A percentile compares a stretch with the other conserved stretches of the same genome.
phyloP scores from a whole-genome alignment of 2,797 vertebrate species.

The Hypotaenidia okinawae region DNA sequence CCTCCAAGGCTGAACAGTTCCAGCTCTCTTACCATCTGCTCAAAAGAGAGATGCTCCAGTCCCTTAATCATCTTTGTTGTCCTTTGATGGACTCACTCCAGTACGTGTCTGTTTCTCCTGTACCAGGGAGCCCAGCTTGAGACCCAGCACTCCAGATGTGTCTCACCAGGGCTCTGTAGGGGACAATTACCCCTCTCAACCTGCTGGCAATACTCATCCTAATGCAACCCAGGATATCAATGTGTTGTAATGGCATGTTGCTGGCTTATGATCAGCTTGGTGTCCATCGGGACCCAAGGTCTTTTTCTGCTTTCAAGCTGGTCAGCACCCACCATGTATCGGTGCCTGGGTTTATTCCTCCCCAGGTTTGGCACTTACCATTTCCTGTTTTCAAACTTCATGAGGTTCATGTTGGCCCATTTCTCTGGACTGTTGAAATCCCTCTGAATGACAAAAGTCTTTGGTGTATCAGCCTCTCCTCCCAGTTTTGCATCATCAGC shows the following conservation, averaged over 20 bases:
- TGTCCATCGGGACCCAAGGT: background rate
- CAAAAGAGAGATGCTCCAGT: background rate
- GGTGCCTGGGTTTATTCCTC: background rate
- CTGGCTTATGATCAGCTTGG: background rate
- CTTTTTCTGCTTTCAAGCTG: background rate
- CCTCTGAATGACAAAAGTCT: background rate
- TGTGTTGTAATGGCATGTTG: fast-evolving
- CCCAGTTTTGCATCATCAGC: background rate
- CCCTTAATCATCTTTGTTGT: background rate
- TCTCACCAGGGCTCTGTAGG: background rate
- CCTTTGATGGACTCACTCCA: background rate
- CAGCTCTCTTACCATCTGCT: background rate
- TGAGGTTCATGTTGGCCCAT: background rate
- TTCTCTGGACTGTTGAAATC: background rate
- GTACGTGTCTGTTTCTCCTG: background rate
- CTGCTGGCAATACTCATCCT: background rate
- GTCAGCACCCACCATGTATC: background rate
- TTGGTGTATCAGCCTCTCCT: background rate
- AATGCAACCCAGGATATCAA: background rate
- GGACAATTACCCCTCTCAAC: background rate
- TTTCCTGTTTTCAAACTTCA: background rate
- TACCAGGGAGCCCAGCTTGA: background rate
- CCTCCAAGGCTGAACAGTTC: background rate
- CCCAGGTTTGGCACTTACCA: background rate
- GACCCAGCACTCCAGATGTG: background rate